Conservation (phyloP, 1,140 invertebrate genomes). For the Eriosoma lanigerum region DNA sequence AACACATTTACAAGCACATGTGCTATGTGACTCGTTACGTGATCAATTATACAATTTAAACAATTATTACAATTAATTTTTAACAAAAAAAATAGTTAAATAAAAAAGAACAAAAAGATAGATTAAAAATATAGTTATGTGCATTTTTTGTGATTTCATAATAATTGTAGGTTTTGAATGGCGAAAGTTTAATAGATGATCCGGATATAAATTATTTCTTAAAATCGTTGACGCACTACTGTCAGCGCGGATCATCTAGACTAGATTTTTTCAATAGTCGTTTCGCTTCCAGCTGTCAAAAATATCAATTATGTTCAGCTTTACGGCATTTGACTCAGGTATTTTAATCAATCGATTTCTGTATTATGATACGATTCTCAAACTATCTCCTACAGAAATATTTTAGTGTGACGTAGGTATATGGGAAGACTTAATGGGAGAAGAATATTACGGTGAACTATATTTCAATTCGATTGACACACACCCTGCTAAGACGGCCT, state of each 20-base stretch:
- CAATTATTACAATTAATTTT: too few species aligned
- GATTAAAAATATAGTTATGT: too few species aligned
- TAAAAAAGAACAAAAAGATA: too few species aligned
- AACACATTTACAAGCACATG: too few species aligned
- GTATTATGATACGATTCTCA: too few species aligned
- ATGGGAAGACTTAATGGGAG: conserved; percentile 34
- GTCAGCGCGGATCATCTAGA: conserved; percentile 18
- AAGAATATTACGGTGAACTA: conserved; percentile 38
- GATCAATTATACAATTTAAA: too few species aligned
- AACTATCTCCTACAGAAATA: not conserved
- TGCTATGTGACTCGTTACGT: too few species aligned
- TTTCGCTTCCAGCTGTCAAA: conserved; percentile 21
- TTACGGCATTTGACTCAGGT: conserved; percentile 15
- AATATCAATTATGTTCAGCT: conserved; percentile 26
- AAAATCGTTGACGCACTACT: conserved; percentile 30
- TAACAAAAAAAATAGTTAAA: too few species aligned
- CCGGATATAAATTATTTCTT: conserved; percentile 34
- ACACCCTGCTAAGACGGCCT: conserved; percentile 25
- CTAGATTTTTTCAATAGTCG: conserved; percentile 38
- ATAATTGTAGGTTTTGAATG: conserved; percentile 15
- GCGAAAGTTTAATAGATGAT: conserved; percentile 21
- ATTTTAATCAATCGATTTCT: not conserved
- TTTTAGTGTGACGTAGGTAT: conserved; percentile 37
- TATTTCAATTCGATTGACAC: conserved; percentile 32
- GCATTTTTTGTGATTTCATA: not conserved